Percentiles rank a stretch among this genome's conserved stretches.
Conservation (phyloP, 2,797 vertebrate genomes). For the Brachyalestes nurse region DNA sequence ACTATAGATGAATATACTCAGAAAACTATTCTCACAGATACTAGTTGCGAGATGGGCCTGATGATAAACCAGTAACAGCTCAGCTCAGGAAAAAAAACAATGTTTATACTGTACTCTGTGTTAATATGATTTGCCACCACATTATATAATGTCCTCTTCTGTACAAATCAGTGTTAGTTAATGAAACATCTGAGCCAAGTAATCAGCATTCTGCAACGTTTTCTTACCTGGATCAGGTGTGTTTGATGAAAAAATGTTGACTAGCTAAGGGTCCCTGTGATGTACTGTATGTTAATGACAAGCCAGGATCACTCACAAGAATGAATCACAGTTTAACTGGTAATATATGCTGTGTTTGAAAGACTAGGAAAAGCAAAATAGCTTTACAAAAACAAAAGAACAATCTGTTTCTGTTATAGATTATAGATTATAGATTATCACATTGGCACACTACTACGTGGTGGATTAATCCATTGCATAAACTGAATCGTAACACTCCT, state of each 20-base stretch:
- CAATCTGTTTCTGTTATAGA: not conserved
- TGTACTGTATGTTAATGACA: not conserved
- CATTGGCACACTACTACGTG: not conserved
- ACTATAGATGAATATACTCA: not conserved
- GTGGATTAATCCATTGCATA: not conserved
- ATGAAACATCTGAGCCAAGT: not conserved
- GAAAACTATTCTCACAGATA: not conserved
- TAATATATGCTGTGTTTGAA: not conserved
- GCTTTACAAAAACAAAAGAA: not conserved
- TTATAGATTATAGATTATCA: slow-evolving; percentile 12
- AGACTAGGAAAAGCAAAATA: not conserved
- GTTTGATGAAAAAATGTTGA: not conserved
- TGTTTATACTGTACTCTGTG: not conserved
- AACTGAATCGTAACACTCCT: not conserved
- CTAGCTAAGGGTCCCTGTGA: not conserved
- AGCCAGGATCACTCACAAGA: not conserved
- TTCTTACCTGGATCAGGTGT: not conserved
- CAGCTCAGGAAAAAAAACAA: not conserved
- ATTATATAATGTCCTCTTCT: not conserved
- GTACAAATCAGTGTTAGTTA: not conserved
- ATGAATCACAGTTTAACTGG: not conserved
- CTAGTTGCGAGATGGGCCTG: not conserved
- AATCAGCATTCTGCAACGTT: too few relatives aligned
- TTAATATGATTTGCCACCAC: not conserved
- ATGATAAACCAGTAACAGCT: not conserved